Evolutionary conservation across 2,797 vertebrate species (phyloP), one percentile per base, ranked within the genome.

Genomic region (Streptopelia turtur): DNA sequence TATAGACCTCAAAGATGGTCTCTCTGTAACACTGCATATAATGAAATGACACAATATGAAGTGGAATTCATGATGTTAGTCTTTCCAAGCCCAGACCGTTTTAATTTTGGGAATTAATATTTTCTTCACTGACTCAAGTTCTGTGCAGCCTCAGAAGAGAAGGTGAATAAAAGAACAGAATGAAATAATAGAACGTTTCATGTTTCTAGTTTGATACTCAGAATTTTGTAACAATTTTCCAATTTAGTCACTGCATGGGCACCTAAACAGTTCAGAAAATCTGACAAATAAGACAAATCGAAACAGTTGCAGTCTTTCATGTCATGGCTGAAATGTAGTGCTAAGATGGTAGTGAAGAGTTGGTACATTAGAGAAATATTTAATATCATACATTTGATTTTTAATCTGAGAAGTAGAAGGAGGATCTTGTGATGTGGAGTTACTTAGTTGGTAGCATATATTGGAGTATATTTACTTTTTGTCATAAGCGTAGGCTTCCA

Each of bases 31-130:
- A 59, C 9, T 17, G 18, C n/a, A 23, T 45, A 39, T 57, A 71
- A 77, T 49, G 37, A 64, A 84, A 83, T 61, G 49, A 85, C 53
- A 31, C 81, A 77, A 17, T 70, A 66, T 24, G 25, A 94, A 82
- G 50, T 82, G 64, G 60, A 90, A 83, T 95, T 93, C 78, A 35
- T 85, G 55, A 64, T 83, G 37, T 70, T 91, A 85, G 37, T 75
- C 39, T 94, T 96, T 71, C 21, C 16, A 78, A 86, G 47, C 30
- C n/a, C 17, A 47, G 61, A 2, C 47, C 72, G 1, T 90, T 90
- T 92, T 78, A 77, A 45, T 84, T 70, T 83, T 47, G 12, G 5
- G 30, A 72, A 35, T 71, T 85, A 3, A 24, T 59, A 81, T 83
- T 92, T 82, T 60, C 37, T 77, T 65, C 23, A 41, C 21, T 16